phyloP scores from a whole-genome alignment of 2,888 invertebrate genomes.

The Aleiodes testaceus region DNA sequence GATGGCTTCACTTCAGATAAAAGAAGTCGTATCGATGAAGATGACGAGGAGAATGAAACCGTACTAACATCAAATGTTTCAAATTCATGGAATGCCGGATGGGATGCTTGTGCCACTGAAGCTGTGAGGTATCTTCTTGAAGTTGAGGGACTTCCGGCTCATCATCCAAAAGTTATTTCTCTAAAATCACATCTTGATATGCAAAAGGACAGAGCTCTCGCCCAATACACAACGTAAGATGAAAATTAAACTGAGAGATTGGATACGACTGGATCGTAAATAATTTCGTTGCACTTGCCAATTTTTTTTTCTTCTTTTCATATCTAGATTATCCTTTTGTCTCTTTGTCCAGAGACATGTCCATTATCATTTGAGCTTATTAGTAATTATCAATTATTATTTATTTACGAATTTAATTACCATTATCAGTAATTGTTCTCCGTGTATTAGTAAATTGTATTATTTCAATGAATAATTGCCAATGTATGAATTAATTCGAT shows the following conservation, averaged over 20 bases:
- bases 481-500: neutral
- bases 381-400: too few species aligned
- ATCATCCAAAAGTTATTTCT: constrained; percentile 67
- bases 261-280: constrained; percentile 7
- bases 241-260: neutral
- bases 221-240: constrained; percentile 58
- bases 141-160: constrained; percentile 64
- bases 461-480: neutral
- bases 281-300: neutral
- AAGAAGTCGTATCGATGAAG: constrained; percentile 13
- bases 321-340: too few species aligned
- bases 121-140: constrained; percentile 66
- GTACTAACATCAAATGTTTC: constrained; percentile 14
- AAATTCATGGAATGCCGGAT: constrained; percentile 62
- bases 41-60: constrained; percentile 26
- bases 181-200: constrained; percentile 65
- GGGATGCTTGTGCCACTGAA: constrained; percentile 67
- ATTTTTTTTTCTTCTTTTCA: neutral
- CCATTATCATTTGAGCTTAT: too few species aligned
- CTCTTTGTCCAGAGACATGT: too few species aligned
- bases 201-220: constrained; percentile 62
- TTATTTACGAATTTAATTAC: too few species aligned
- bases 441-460: constrained; percentile 2
- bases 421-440: neutral
- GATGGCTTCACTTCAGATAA: constrained; percentile 17